These are phyloP conservation scores for Rhynchophorus ferrugineus DNA, from an alignment of 1,140 invertebrate genomes.

Conservation along the genomic window DNA sequence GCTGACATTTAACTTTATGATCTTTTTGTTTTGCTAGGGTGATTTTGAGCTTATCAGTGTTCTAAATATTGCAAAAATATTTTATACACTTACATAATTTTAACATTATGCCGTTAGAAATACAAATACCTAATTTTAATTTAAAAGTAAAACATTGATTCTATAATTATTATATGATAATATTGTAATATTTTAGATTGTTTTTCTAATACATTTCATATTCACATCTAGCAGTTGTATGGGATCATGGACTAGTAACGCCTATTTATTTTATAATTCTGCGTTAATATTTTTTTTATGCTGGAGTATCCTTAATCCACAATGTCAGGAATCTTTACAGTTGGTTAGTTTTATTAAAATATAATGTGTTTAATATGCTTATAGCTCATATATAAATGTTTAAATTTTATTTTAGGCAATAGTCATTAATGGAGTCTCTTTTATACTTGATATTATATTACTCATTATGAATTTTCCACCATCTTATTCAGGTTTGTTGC, in stretches of 20 bases:
- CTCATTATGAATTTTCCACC: slow-evolving; percentile 19
- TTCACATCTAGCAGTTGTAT: slow-evolving; percentile 19
- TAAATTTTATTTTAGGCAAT: slow-evolving; percentile 21
- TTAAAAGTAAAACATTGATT: slow-evolving; percentile 21
- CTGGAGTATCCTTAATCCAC: slow-evolving; percentile 19
- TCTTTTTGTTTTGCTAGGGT: too few species aligned
- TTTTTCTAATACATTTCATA: slow-evolving; percentile 21
- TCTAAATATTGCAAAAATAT: not conserved
- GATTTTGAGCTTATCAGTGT: too few species aligned
- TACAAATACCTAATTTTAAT: slow-evolving; percentile 21
- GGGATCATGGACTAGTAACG: slow-evolving; percentile 16
- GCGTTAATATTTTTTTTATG: slow-evolving; percentile 16
- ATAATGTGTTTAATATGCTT: not conserved
- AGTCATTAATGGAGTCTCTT: slow-evolving; percentile 15
- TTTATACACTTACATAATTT: not conserved
- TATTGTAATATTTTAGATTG: slow-evolving; percentile 12
- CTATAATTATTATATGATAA: too few species aligned
- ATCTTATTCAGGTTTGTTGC: slow-evolving; percentile 10
- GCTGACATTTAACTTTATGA: too few species aligned
- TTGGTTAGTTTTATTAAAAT: slow-evolving; percentile 12
- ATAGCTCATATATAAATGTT: not conserved
- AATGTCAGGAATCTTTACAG: slow-evolving; percentile 20
- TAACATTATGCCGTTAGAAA: slow-evolving; percentile 7
- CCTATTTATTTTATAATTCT: slow-evolving; percentile 21
- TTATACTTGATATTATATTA: slow-evolving; percentile 21